Base-by-base conservation (phyloP, 1,140 invertebrate species). In the Meloidogyne exigua region DNA sequence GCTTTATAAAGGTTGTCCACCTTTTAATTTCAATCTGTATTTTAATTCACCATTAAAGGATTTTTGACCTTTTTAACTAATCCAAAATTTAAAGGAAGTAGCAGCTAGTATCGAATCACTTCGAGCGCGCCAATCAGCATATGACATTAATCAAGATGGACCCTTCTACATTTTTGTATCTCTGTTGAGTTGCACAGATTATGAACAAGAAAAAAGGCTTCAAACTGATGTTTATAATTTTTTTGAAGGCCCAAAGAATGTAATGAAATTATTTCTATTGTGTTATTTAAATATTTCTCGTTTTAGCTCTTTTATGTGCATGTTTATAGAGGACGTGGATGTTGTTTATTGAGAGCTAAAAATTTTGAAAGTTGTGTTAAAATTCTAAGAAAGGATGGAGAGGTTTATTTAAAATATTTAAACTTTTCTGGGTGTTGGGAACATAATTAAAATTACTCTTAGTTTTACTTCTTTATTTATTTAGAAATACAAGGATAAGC, bases 111-210 rank as follows among this genome's bases (percentile, higher is more conserved):
- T 36, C 21, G 68, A 70, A 32, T 44, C 68, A 5, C 36, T 42
- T 25, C 49, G 39, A 69, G 15, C 36, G 9, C 49, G 49, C n/a
- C 49, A 57, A 57, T 4, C 49, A 10, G 7, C n/a, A n/a, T 57
- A 57, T 44, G n/a, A 70, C n/a, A 70, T 70, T 36, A 62, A 70
- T 18, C 68, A 44, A 44, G 28, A 70, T 21, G 68, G 68, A 12
- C 68, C 68, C 23, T 70, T 70, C 18, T 70, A 70, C 39, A 70
- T 70, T 70, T 70, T 70, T 70, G 68, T 28, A 5, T n/a, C 68
- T 15, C 44, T 44, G 25, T 13, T 70, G 36, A 4, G 10, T 10
- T 39, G 28, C 28, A 7, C 36, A 4, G 36, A 39, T 12, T 2
- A n/a, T n/a, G n/a, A n/a, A n/a, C n/a, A 11, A 5, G 18, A 42